Evolutionary conservation across 2,113 vertebrate genomes (phyloP), one percentile per base, ranked within the genome.

Genomic region (Thinocorus orbignyianus): DNA sequence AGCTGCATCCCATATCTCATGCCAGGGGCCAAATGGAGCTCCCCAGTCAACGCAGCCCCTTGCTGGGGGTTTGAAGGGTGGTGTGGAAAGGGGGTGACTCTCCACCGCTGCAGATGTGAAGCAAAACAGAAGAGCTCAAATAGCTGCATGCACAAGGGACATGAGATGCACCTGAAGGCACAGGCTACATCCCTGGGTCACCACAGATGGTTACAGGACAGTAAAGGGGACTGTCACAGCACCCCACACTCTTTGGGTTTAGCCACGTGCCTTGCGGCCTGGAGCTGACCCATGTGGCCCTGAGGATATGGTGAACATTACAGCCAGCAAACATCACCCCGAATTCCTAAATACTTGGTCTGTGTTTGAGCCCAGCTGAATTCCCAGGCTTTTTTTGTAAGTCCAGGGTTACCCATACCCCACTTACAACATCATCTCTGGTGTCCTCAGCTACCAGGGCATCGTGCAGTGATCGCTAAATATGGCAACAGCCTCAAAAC

Each of bases 401-500:
- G 31, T 24, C 51, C 60, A 62, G 80, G 37, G 51, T 77, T 94
- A 78, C 69, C 51, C 3, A 0, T 28, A 88, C 68, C 77, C 65
- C 83, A 74, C 64, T 83, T 73, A 12, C 17, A 91, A 16, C 28
- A 91, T 72, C 73, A 85, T 42, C 74, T 79, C 58, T 13, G 48
- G 58, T 88, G 87, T 91, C 88, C 92, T 88, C 51, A 70, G 78
- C 85, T 66, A 94, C 28, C 78, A 57, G 77, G 57, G 69, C 77
- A 89, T 70, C 6, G 8, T 51, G 70, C 70, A 83, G 76, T 1
- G 1, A 61, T 10, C 15, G 79, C 90, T 95, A 97, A 97, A 95
- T 96, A 90, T 1, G 26, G 94, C 79, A 88, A 58, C 81, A 95
- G 81, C 94, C 95, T 96, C 93, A 87, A 95, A 92, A 94, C 96